Evolutionary conservation across 2,113 vertebrate species (phyloP).

Genomic region (Pavo muticus): DNA sequence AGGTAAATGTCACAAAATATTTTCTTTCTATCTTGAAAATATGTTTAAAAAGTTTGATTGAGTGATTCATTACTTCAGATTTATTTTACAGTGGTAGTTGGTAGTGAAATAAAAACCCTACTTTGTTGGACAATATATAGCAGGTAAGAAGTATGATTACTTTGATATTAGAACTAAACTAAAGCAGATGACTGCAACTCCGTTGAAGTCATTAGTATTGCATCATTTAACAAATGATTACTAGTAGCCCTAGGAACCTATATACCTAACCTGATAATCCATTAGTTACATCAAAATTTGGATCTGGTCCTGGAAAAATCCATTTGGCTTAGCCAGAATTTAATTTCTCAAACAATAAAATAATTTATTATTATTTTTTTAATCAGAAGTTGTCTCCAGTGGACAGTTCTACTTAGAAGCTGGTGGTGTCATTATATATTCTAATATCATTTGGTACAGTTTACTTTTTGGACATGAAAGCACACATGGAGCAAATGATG

Average conservation of each 20-base stretch:
- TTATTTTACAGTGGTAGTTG: neutral
- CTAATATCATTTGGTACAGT: neutral
- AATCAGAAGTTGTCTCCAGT: neutral
- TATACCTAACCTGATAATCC: rapidly evolving
- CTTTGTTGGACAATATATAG: neutral
- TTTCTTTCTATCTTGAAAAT: no score
- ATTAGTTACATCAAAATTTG: neutral
- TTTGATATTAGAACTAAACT: neutral
- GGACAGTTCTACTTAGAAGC: neutral
- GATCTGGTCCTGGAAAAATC: neutral
- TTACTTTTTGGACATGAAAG: neutral
- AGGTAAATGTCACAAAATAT: no score
- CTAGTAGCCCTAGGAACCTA: neutral
- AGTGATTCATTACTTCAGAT: neutral
- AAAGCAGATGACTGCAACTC: neutral
- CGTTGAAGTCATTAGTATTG: neutral
- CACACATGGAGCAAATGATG: neutral
- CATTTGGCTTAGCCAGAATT: neutral
- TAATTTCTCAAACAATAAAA: neutral
- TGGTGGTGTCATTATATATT: neutral
- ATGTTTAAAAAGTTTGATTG: neutral
- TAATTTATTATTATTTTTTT: neutral
- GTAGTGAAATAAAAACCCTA: neutral
- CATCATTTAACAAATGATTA: neutral
- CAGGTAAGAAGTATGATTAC: neutral